phyloP scores from a whole-genome alignment of 2,113 vertebrate species.

The Odobenus rosmarus region DNA sequence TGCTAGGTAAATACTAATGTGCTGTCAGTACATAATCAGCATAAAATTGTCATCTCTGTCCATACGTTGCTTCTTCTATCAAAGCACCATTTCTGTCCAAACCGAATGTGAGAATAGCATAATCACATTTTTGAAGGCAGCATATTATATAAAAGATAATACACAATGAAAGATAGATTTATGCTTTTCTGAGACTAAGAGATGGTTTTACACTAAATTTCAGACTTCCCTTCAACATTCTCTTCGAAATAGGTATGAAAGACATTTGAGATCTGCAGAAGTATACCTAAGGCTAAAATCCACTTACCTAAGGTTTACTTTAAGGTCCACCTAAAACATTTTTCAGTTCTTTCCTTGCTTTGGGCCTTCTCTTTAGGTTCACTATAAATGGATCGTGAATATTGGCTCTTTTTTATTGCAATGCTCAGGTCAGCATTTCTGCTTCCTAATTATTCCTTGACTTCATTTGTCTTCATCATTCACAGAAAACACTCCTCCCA shows the following conservation, averaged over 20 bases:
- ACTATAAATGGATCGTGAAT: too few species aligned
- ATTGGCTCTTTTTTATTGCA: too few species aligned
- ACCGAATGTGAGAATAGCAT: not conserved
- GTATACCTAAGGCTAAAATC: too few species aligned
- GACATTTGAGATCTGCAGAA: not conserved
- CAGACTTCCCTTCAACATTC: not conserved
- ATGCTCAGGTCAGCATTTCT: not conserved
- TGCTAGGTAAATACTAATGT: not conserved
- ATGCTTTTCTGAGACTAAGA: not conserved
- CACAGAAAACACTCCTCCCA: not conserved
- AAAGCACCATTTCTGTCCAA: constrained; percentile 1
- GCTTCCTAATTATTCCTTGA: not conserved
- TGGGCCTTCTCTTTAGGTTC: not conserved
- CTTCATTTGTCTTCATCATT: not conserved
- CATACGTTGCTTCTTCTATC: not conserved
- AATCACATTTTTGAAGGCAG: not conserved
- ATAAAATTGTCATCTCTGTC: not conserved
- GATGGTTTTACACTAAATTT: not conserved
- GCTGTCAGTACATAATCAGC: not conserved
- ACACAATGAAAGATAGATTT: not conserved
- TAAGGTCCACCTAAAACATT: not conserved
- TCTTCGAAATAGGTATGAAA: not conserved
- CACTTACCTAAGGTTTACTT: not conserved
- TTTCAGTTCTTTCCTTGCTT: not conserved
- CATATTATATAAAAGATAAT: not conserved